These are phyloP conservation scores for Hymenochirus boettgeri DNA, from an alignment of 2,113 vertebrate genomes.

Conservation along the genomic window DNA sequence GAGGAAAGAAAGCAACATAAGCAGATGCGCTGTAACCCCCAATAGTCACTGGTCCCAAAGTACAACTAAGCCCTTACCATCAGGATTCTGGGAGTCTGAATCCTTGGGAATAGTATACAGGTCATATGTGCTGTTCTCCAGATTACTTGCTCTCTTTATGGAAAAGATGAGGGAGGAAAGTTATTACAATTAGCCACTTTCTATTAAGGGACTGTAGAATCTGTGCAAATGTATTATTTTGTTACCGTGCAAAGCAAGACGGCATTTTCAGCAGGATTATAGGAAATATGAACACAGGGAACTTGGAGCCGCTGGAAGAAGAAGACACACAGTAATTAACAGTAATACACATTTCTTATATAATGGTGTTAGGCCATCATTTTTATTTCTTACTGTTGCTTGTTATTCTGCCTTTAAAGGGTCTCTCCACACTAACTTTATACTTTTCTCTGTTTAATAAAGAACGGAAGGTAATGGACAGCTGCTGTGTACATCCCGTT, in stretches of 20 bases:
- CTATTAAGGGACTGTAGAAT: too few species aligned
- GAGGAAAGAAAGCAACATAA: conserved; percentile 49
- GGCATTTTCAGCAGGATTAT: conserved; percentile 92
- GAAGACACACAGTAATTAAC: not conserved
- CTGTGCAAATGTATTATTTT: too few species aligned
- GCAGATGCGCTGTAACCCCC: not conserved
- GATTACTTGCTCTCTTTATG: conserved; percentile 85
- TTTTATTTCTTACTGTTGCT: too few species aligned
- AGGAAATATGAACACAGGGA: conserved; percentile 96
- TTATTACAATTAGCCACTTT: fast-evolving
- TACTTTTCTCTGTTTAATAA: too few species aligned
- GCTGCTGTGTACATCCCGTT: too few species aligned
- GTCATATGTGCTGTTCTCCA: conserved; percentile 97
- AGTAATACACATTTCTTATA: too few species aligned
- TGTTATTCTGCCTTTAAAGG: too few species aligned
- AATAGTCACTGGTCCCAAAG: not conserved
- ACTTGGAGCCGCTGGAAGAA: conserved; percentile 82
- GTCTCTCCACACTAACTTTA: too few species aligned
- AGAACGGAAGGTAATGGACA: too few species aligned
- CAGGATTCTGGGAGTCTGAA: conserved; percentile 92
- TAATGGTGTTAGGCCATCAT: too few species aligned
- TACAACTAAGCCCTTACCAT: conserved; percentile 78
- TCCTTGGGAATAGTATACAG: conserved; percentile 94
- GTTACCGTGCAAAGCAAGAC: conserved; percentile 90
- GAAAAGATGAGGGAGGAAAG: not conserved